Evolutionary conservation across 2,888 invertebrate species (phyloP), one percentile per base, ranked within the genome.

Genomic region (Eilema caniola): DNA sequence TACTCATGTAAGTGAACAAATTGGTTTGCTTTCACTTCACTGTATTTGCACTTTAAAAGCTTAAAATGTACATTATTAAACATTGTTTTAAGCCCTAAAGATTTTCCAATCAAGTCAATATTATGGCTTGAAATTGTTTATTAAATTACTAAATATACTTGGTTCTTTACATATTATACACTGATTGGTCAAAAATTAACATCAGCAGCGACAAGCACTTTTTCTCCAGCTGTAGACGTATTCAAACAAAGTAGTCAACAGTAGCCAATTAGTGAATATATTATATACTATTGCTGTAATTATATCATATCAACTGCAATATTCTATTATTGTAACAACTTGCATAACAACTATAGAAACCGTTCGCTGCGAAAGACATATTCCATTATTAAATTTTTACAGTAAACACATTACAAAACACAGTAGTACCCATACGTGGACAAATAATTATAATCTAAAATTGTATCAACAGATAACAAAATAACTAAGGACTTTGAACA

Each of bases 371-470:
- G 81, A 89, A 90, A 89, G 80, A 86, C 88, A 87, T 83, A 80
- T 82, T 88, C 81, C 89, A 90, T 89, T 86, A 88, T 88, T 90
- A 87, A 89, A 65, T 65, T 83, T 89, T 90, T 91, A 92, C 89
- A 91, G 71, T 89, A 89, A 90, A 91, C 88, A 90, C 85, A 86
- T 89, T 89, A 89, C 80, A 89, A 92, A 91, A 91, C 88, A 90
- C 88, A 88, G 89, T 90, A 90, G 89, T 90, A 90, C 87, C 86
- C 90, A 90, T 92, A 91, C 77, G 89, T 84, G 88, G 87, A 89
- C 84, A 88, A 86, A 85, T 83, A 81, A 81, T 78, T 78, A 84
- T 71, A 83, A 81, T 79, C 81, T 81, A 78, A 79, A 76, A 79
- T 73, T 84, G 83, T 86, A 83, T 81, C 79, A 77, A 81, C 77